A percentile compares a stretch with the other conserved stretches of the same genome.
phyloP scores from a whole-genome alignment of 1,140 invertebrate genomes.

The Bombus breviceps region DNA sequence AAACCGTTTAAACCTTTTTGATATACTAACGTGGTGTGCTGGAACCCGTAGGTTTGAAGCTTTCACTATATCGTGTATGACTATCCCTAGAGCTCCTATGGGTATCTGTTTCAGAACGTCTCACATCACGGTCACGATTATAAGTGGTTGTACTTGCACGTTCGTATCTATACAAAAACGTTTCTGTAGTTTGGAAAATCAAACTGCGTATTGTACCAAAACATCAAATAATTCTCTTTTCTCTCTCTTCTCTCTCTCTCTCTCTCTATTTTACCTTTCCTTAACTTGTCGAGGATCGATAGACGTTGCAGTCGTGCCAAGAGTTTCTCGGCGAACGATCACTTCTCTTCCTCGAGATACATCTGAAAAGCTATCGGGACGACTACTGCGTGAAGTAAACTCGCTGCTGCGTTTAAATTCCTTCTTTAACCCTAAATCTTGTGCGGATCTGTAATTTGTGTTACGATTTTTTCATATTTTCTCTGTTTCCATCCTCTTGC shows the following conservation, averaged over 20 bases:
- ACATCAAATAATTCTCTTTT: background rate
- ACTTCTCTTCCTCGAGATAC: conserved; percentile 78
- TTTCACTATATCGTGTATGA: conserved; percentile 78
- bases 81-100: conserved; percentile 79
- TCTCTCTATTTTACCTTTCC: conserved; percentile 70
- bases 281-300: conserved; percentile 81
- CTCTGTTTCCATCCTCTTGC: background rate
- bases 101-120: conserved; percentile 77
- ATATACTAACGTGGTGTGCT: conserved; percentile 77
- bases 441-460: conserved; percentile 71
- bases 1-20: background rate
- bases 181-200: background rate
- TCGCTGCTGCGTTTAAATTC: conserved; percentile 79
- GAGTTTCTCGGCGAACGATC: conserved; percentile 77
- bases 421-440: conserved; percentile 79
- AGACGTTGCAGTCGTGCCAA: conserved; percentile 72
- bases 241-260: too few relatives aligned
- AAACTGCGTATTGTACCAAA: background rate
- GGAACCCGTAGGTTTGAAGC: conserved; percentile 77
- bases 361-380: conserved; percentile 78
- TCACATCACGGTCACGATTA: conserved; percentile 78
- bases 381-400: conserved; percentile 76
- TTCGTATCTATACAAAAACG: conserved; percentile 72
- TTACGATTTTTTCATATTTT: background rate
- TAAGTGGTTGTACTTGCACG: conserved; percentile 75